Conservation (phyloP, 2,888 invertebrate genomes). For the Noctua comes region DNA sequence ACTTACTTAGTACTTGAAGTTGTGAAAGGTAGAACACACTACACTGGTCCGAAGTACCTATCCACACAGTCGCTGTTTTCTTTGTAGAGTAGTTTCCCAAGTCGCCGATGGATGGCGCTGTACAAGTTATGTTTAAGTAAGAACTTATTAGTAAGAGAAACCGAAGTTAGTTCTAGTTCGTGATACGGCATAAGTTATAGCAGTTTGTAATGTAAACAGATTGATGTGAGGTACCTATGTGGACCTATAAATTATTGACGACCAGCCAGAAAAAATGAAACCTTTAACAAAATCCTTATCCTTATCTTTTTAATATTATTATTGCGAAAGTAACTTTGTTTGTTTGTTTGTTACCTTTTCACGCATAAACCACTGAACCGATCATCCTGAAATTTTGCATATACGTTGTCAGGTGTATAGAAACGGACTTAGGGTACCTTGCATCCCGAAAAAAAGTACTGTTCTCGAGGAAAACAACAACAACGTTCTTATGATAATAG, state of each 20-base stretch:
- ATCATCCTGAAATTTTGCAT: too few species aligned
- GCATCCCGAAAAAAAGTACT: too few species aligned
- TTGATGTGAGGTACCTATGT: not conserved
- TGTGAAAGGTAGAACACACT: conserved; percentile 34
- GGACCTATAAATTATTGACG: not conserved
- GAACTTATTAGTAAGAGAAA: conserved; percentile 60
- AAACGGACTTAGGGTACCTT: too few species aligned
- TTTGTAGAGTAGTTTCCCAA: conserved; percentile 36
- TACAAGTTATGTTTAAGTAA: conserved; percentile 55
- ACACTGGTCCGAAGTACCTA: conserved; percentile 32
- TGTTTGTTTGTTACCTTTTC: too few species aligned
- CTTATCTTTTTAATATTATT: too few species aligned
- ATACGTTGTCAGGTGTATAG: too few species aligned
- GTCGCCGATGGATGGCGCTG: conserved; percentile 49
- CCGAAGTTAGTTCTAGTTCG: conserved; percentile 48
- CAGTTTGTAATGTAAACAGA: conserved; percentile 28
- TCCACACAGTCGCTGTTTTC: conserved; percentile 39
- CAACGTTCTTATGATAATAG: too few species aligned
- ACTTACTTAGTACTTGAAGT: conserved; percentile 41
- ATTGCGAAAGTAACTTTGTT: too few species aligned
- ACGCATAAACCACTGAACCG: too few species aligned
- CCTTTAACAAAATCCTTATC: too few species aligned
- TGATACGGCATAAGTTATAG: conserved; percentile 49
- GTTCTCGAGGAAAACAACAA: too few species aligned
- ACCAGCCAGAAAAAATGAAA: not conserved